These are phyloP conservation scores for Megaceryle maxima DNA, from an alignment of 2,113 vertebrate genomes.

Conservation along the genomic window DNA sequence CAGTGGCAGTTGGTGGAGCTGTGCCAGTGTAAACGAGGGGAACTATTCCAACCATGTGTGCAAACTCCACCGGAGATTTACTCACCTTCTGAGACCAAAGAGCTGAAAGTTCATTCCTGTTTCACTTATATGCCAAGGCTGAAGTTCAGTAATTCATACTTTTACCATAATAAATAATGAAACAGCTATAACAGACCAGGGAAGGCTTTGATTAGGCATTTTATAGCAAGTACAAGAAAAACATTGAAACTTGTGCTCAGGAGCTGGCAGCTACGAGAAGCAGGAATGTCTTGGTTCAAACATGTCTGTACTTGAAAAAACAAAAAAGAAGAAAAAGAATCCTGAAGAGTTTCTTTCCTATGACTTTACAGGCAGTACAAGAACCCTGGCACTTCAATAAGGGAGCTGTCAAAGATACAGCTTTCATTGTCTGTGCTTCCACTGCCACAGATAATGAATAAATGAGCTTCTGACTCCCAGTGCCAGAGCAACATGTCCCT, in stretches of 20 bases:
- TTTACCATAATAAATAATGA: constrained; percentile 43
- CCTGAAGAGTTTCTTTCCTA: neutral
- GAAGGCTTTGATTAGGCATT: constrained; percentile 45
- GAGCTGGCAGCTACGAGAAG: neutral
- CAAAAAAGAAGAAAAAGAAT: neutral
- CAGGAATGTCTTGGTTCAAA: constrained; percentile 4
- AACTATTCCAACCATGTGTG: constrained; percentile 46
- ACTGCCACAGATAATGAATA: neutral
- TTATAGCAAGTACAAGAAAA: constrained; percentile 33
- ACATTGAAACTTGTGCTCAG: neutral
- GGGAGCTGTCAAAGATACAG: neutral
- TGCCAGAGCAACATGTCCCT: neutral
- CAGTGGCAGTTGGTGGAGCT: neutral
- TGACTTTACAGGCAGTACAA: neutral
- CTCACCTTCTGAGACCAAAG: constrained; percentile 31
- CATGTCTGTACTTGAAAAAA: neutral
- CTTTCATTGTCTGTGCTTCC: neutral
- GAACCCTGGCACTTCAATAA: neutral
- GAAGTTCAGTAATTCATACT: constrained; percentile 34
- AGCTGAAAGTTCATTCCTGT: constrained; percentile 35
- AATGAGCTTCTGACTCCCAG: neutral
- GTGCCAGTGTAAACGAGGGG: constrained; percentile 33
- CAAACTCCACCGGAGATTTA: constrained; percentile 46
- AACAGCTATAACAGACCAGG: constrained; percentile 5
- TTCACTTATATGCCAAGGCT: constrained; percentile 44